Percentiles rank a stretch among this genome's conserved stretches.
Evolutionary conservation across 35 echinoderm and acorn worm species (phyloP).

Genomic region (Anneissia japonica): DNA sequence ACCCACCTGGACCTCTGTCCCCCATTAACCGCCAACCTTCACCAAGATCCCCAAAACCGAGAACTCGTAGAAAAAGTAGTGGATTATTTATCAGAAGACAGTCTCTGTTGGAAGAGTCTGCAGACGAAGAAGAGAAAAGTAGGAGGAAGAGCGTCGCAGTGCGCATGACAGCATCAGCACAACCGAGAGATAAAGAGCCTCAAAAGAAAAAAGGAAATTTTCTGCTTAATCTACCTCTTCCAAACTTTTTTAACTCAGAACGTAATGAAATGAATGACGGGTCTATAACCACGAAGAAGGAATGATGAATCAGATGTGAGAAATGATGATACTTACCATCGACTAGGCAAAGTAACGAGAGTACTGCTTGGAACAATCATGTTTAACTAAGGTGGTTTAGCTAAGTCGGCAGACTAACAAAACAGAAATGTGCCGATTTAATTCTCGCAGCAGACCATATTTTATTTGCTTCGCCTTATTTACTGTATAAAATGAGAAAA

Average conservation of each 20-base stretch:
- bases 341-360: too few relatives aligned
- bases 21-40: neutral
- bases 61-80: slow-evolving; percentile 15
- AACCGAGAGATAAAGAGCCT: neutral
- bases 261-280: neutral
- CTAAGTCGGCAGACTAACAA: too few relatives aligned
- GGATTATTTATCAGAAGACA: neutral
- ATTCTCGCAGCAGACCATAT: too few relatives aligned
- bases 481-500: too few relatives aligned
- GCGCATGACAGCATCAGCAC: slow-evolving; percentile 27
- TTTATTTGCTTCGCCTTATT: too few relatives aligned
- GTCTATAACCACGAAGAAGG: too few relatives aligned
- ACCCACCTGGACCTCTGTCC: neutral
- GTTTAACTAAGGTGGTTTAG: too few relatives aligned
- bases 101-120: neutral
- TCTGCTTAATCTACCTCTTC: neutral
- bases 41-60: neutral
- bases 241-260: neutral
- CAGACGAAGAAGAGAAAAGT: neutral
- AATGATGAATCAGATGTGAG: too few relatives aligned
- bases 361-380: too few relatives aligned
- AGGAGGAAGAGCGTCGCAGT: slow-evolving; percentile 38
- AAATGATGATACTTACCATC: too few relatives aligned
- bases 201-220: neutral
- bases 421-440: too few relatives aligned